Conservation (phyloP, 2,113 vertebrate species). For the Nicator chloris region DNA sequence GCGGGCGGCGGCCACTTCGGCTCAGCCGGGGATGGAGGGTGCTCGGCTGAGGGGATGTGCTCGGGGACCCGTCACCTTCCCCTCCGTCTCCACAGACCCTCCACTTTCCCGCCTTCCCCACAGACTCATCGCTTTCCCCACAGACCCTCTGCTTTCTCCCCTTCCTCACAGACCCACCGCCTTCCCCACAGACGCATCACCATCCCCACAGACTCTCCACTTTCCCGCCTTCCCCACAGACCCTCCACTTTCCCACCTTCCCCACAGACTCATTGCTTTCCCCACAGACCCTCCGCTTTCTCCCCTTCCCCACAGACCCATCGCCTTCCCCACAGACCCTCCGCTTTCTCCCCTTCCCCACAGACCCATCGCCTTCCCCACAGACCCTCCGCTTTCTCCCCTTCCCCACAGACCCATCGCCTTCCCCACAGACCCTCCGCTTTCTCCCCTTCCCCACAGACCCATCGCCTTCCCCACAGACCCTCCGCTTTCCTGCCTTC, state of each 20-base stretch:
- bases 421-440: fast-evolving
- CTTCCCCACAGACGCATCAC: too few species aligned
- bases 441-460: not conserved
- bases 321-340: not conserved
- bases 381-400: too few species aligned
- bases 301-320: fast-evolving
- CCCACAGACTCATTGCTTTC: not conserved
- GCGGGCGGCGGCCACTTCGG: not conserved
- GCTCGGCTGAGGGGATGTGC: not conserved
- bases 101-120: not conserved
- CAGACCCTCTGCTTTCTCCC: fast-evolving
- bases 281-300: fast-evolving
- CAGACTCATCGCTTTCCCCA: not conserved
- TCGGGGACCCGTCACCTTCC: fast-evolving
- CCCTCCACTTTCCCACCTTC: not conserved
- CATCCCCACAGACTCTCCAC: not conserved
- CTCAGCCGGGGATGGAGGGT: fast-evolving
- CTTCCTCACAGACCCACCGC: not conserved
- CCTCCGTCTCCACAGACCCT: not conserved
- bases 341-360: not conserved
- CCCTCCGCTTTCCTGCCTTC: not conserved
- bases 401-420: too few species aligned
- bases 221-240: not conserved
- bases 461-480: not conserved
- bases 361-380: too few species aligned